A percentile compares a stretch with the other conserved stretches of the same genome.
Conservation (phyloP, 2,888 invertebrate species). For the Heteromurus nitidus region DNA sequence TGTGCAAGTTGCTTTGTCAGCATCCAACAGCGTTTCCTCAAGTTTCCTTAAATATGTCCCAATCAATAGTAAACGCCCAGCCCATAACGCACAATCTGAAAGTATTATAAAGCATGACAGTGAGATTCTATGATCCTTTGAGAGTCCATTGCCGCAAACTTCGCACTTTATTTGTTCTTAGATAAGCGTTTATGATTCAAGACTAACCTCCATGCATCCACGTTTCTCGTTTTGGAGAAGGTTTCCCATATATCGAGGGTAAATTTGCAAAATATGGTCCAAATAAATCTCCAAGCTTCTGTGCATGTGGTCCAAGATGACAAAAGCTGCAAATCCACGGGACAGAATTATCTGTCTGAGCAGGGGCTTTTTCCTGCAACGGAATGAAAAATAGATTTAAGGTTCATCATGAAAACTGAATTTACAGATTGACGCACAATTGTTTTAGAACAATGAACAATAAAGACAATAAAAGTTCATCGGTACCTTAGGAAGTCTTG, state of each 20-base stretch:
- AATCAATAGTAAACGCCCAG: conserved; percentile 67
- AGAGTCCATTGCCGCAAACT: no score
- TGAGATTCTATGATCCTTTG: no score
- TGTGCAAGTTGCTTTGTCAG: conserved; percentile 64
- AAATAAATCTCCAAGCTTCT: conserved; percentile 72
- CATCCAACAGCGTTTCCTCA: conserved; percentile 67
- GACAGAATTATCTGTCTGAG: conserved; percentile 66
- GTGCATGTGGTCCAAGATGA: conserved; percentile 66
- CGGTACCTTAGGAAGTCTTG: conserved; percentile 54
- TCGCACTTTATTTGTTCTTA: no score
- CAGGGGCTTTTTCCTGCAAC: conserved; percentile 49
- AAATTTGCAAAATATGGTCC: conserved; percentile 71
- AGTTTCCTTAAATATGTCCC: conserved; percentile 67
- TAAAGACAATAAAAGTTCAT: not conserved
- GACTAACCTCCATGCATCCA: conserved; percentile 74
- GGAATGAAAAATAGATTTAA: conserved; percentile 5
- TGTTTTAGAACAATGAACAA: no score
- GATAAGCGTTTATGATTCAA: no score
- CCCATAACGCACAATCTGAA: conserved; percentile 72
- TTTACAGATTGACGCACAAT: no score
- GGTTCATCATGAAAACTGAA: no score
- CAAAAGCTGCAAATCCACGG: conserved; percentile 73
- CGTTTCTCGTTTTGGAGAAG: conserved; percentile 64
- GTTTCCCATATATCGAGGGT: conserved; percentile 50
- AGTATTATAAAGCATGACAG: no score